These are phyloP conservation scores for Tenthredo mesomela DNA, from an alignment of 2,888 invertebrate species.

Conservation along the genomic window DNA sequence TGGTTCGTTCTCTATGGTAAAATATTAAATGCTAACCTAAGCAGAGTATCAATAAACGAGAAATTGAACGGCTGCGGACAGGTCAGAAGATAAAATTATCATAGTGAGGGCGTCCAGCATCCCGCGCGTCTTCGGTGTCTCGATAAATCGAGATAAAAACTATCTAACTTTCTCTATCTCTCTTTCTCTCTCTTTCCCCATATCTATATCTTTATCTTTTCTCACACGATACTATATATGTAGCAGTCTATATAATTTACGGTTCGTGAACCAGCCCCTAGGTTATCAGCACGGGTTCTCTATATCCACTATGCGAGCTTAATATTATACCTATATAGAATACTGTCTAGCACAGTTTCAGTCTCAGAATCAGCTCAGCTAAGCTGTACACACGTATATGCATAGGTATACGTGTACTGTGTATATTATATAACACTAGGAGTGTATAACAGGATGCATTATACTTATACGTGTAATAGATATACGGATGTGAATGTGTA, in stretches of 20 bases:
- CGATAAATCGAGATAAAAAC: conserved; percentile 50
- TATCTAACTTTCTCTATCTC: neutral
- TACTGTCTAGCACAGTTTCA: neutral
- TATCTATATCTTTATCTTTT: neutral
- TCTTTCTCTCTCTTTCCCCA: neutral
- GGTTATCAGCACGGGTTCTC: conserved; percentile 40
- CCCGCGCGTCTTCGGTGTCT: conserved; percentile 35
- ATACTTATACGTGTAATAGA: neutral
- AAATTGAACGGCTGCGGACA: conserved; percentile 41
- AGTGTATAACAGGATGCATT: conserved; percentile 2
- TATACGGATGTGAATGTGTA: neutral
- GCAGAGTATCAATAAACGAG: conserved; percentile 28
- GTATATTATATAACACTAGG: too few relatives aligned
- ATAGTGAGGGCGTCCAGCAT: neutral
- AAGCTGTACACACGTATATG: conserved; percentile 24
- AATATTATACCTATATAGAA: neutral
- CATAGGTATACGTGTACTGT: neutral
- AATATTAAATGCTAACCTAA: conserved; percentile 30
- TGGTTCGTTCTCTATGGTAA: neutral
- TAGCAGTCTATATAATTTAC: conserved; percentile 44
- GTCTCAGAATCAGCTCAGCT: neutral
- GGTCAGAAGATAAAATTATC: conserved; percentile 45
- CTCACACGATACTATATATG: conserved; percentile 14
- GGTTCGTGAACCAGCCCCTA: conserved; percentile 20
- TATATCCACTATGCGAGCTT: neutral